Base-by-base conservation (phyloP, 2,797 vertebrate species). In the Rachycentron canadum region DNA sequence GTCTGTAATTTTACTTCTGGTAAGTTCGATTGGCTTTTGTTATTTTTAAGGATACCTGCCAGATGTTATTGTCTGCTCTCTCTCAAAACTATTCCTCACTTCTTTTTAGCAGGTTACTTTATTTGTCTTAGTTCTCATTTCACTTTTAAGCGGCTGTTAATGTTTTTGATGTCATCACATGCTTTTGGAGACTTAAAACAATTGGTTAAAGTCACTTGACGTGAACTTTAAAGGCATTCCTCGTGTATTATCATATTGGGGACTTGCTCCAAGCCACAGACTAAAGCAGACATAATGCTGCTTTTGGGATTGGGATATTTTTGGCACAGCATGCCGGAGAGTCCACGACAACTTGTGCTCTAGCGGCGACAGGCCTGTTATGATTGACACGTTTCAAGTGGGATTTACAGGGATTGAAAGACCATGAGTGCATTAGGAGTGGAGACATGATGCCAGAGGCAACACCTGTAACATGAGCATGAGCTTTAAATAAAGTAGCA, bases 371-470 rank as follows among this genome's bases (percentile, higher is more conserved):
- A 36, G 59, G 61, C 61, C 70, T 10, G 84, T 66, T 64, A 47
- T 83, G 85, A 91, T 66, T 88, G 91, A 92, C 84, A 82, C 45
- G 36, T 87, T 88, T 88, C 75, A 79, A 89, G 86, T 60, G 82
- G 84, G 76, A 80, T 86, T 87, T 82, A 72, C 55, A 61, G 61
- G 64, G 68, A 82, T 16, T 74, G 59, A 84, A 74, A 75, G 76
- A 64, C 74, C 61, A 23, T 23, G 32, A 87, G 82, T 60, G 78
- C 43, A 68, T 79, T 82, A 58, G 47, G 64, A 84, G 75, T 52
- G 72, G 63, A 71, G 75, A 89, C 82, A 49, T 4, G 49, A 52
- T 3, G 83, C 91, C 89, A 88, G 79, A 87, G 85, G 88, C 88
- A 85, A 89, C 88, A 90, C 90, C 86, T 91, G 87, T 74, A 90